phyloP scores from a whole-genome alignment of 2,888 invertebrate genomes.

The Clitarchus hookeri region DNA sequence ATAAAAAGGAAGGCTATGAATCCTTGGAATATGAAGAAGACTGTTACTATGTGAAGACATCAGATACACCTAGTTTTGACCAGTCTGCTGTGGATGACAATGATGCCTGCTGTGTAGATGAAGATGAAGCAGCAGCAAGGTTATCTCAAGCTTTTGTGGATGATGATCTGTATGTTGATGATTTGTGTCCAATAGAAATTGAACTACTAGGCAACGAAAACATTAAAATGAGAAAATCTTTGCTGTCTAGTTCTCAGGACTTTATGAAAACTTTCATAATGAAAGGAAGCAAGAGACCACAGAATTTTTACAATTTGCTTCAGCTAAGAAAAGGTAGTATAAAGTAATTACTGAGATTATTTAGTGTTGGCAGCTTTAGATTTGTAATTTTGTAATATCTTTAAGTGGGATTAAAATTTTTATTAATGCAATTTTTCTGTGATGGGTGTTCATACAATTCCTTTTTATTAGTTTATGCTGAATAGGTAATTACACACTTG shows the following conservation, averaged over 20 bases:
- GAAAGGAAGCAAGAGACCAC: conserved; percentile 73
- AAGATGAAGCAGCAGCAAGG: conserved; percentile 50
- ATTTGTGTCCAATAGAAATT: conserved; percentile 53
- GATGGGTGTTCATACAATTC: no score
- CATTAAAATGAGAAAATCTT: conserved; percentile 52
- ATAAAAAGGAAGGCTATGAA: conserved; percentile 44
- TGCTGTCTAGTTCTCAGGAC: conserved; percentile 81
- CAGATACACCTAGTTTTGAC: conserved; percentile 76
- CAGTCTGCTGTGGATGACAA: conserved; percentile 67
- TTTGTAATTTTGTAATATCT: not conserved
- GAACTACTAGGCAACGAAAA: conserved; percentile 51
- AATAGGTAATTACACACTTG: no score
- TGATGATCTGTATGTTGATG: conserved; percentile 52
- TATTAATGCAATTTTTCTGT: no score
- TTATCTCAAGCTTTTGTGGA: conserved; percentile 52
- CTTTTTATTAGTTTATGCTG: no score
- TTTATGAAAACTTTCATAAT: conserved; percentile 82
- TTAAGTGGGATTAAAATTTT: no score
- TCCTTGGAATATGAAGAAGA: conserved; percentile 81
- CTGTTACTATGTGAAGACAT: conserved; percentile 59
- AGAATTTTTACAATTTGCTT: conserved; percentile 79
- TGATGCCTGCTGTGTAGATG: conserved; percentile 46
- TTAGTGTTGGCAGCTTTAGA: not conserved
- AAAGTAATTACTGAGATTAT: not conserved
- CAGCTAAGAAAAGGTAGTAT: conserved; percentile 65